Evolutionary conservation across 1,140 invertebrate species (phyloP), one percentile per base, ranked within the genome.

Genomic region (Euura saliciscinereae): DNA sequence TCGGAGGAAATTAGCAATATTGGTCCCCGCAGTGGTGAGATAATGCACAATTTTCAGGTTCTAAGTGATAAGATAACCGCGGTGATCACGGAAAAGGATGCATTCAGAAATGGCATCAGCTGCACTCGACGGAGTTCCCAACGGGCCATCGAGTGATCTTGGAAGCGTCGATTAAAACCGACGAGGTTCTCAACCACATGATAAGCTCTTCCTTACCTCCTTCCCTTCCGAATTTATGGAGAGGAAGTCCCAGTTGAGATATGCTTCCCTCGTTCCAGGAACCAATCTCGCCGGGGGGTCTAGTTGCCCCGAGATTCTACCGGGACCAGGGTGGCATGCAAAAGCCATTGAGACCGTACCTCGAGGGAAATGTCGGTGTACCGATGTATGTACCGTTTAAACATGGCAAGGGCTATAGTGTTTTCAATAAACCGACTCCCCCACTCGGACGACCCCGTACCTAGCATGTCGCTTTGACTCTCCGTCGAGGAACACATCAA

Each of bases 351-450:
- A 7, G 66, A 8, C 10, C 10, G 66, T 10, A 28, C 6, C 66
- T 42, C 66, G 7, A 44, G 66, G 66, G 43, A 67, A 42, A 67
- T 68, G 69, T 69, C 13, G 69, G 69, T 74, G 72, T 73, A 72
- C 65, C 64, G 70, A 51, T 42, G 69, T 73, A 73, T 76, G 74
- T 73, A 65, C 74, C 51, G 73, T 74, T 76, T 76, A 78, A 76
- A 76, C 77, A 74, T 72, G 65, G 70, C 71, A 68, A 13, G 44
- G 66, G 72, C 73, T 42, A 42, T 43, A 66, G 71, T 74, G 74
- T 73, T 75, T 77, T 75, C 74, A 74, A 76, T 78, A 78, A 76
- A 69, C 69, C 74, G 11, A 66, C 44, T 65, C n/a, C 43, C 64
- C 28, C 13, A 7, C 28, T 28, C 28, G 28, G 28, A 28, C 43